Percentiles rank a stretch among this genome's conserved stretches.
Conservation (phyloP, 1,140 invertebrate genomes). For the Diabrotica undecimpunctata region DNA sequence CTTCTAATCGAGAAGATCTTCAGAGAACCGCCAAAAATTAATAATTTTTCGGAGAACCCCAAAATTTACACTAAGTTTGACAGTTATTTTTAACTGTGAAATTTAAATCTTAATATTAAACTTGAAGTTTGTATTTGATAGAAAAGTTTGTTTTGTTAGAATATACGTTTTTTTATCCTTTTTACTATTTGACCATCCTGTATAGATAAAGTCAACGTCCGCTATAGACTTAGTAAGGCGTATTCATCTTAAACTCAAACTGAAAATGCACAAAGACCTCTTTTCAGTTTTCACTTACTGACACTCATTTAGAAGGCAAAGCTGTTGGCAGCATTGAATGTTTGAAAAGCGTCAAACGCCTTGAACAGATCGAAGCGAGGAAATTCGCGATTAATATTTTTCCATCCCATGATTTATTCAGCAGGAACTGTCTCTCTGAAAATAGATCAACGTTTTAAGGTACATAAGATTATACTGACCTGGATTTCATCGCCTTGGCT, state of each 20-base stretch:
- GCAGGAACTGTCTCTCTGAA: background rate
- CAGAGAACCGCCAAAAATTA: too few relatives aligned
- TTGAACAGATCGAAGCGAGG: background rate
- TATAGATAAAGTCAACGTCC: background rate
- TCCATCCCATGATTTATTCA: background rate
- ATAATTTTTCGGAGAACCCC: too few relatives aligned
- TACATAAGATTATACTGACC: too few relatives aligned
- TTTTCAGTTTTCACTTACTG: background rate
- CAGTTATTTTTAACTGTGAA: too few relatives aligned
- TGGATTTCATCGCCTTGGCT: too few relatives aligned
- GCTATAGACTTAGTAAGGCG: background rate
- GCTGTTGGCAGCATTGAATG: background rate
- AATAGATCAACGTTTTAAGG: background rate
- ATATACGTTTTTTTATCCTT: too few relatives aligned
- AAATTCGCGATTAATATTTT: background rate
- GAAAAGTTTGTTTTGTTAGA: too few relatives aligned
- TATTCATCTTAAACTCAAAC: background rate
- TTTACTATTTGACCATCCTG: too few relatives aligned
- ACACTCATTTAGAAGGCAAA: background rate
- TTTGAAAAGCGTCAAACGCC: conserved; percentile 2
- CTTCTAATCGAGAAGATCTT: too few relatives aligned
- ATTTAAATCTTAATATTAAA: too few relatives aligned
- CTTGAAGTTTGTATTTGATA: too few relatives aligned
- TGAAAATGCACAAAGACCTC: background rate
- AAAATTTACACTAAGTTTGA: too few relatives aligned